These are phyloP conservation scores for Anser cygnoides DNA, from an alignment of 2,113 vertebrate species.

Conservation along the genomic window DNA sequence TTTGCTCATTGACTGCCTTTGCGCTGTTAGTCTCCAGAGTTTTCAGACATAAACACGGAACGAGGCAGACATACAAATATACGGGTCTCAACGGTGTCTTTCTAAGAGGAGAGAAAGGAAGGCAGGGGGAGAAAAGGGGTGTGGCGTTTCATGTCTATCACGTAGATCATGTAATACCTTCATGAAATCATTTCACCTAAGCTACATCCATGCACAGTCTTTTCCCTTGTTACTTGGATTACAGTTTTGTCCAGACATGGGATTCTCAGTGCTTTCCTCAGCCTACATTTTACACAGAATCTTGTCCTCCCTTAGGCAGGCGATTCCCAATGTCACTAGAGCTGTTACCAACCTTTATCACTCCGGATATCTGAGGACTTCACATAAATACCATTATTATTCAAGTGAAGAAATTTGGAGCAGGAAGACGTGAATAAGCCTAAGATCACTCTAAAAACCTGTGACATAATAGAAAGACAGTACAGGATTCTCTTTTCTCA, in stretches of 20 bases:
- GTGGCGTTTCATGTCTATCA: background rate
- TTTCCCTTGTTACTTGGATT: conserved; percentile 48
- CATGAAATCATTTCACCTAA: background rate
- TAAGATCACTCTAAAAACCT: background rate
- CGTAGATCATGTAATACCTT: background rate
- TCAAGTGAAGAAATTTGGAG: background rate
- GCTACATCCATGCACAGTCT: background rate
- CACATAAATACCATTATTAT: background rate
- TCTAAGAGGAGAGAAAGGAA: background rate
- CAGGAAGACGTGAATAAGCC: background rate
- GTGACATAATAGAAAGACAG: background rate
- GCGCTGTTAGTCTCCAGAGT: background rate
- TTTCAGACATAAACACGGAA: background rate
- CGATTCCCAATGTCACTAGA: background rate
- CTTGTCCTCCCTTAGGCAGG: background rate
- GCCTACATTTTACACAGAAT: background rate
- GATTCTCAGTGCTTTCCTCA: background rate
- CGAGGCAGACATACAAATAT: background rate
- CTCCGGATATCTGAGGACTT: background rate
- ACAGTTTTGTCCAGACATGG: background rate
- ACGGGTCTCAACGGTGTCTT: background rate
- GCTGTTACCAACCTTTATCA: background rate
- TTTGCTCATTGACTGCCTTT: background rate
- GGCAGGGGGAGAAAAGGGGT: background rate
- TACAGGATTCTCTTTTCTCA: background rate